phyloP scores from a whole-genome alignment of 2,888 invertebrate genomes.

The Stenodema calcarata region DNA sequence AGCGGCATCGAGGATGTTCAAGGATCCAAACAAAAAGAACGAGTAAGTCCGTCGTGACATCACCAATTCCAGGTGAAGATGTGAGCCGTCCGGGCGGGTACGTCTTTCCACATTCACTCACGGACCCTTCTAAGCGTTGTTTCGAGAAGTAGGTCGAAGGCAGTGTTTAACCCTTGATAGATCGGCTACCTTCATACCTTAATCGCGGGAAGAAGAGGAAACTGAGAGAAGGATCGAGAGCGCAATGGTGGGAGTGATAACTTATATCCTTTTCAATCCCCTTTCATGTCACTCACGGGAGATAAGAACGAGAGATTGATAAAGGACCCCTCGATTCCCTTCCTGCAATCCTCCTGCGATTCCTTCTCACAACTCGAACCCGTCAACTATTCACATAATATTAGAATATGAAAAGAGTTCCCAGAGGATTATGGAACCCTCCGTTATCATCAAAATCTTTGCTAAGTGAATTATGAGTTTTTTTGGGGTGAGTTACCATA shows the following conservation, averaged over 20 bases:
- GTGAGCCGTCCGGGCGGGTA: not conserved
- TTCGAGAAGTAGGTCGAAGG: not conserved
- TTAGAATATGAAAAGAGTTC: too few species aligned
- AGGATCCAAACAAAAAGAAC: not conserved
- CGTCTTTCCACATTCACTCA: not conserved
- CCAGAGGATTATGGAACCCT: too few species aligned
- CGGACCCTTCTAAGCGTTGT: not conserved
- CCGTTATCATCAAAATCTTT: too few species aligned
- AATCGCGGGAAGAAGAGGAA: not conserved
- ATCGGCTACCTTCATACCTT: not conserved
- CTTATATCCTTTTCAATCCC: not conserved
- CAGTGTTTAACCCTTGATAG: not conserved
- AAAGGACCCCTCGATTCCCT: not conserved
- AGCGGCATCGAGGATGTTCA: too few species aligned
- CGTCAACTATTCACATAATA: too few species aligned
- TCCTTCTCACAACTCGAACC: too few species aligned
- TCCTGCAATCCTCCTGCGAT: not conserved
- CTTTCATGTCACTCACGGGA: not conserved
- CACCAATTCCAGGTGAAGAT: not conserved
- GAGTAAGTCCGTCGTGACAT: not conserved
- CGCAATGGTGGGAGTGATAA: not conserved
- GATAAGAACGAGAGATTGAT: not conserved
- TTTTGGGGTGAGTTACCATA: too few species aligned
- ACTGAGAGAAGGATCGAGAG: not conserved
- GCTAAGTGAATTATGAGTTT: too few species aligned